These are phyloP conservation scores for Actenoides hombroni DNA, from an alignment of 2,113 vertebrate genomes.

Conservation along the genomic window DNA sequence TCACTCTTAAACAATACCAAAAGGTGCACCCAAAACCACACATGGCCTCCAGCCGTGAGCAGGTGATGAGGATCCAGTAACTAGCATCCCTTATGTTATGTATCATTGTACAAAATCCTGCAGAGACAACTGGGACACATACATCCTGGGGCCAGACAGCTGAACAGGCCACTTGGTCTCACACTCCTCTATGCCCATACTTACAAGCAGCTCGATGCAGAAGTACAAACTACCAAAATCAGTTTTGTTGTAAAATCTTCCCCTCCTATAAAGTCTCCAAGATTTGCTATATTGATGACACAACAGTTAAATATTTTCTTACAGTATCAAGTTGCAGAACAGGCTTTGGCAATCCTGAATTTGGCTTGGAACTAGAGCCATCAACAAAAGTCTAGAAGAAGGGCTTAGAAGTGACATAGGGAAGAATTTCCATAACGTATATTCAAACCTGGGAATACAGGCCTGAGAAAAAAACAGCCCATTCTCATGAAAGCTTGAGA, in stretches of 20 bases:
- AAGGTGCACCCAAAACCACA: neutral
- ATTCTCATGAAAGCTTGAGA: neutral
- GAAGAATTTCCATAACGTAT: neutral
- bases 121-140: accelerated
- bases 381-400: neutral
- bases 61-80: neutral
- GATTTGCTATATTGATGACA: neutral
- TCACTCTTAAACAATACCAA: neutral
- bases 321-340: neutral
- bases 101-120: neutral
- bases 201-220: neutral
- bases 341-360: neutral
- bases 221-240: neutral
- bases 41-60: neutral
- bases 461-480: neutral
- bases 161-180: neutral
- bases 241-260: neutral
- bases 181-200: neutral
- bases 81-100: neutral
- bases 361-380: neutral
- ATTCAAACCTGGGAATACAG: neutral
- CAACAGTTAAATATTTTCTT: neutral
- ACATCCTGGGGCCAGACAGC: neutral
- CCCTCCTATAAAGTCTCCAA: neutral
- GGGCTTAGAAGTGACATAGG: neutral